Base-by-base conservation (phyloP, 2,797 vertebrate species). In the Acrossocheilus wenchowensis region DNA sequence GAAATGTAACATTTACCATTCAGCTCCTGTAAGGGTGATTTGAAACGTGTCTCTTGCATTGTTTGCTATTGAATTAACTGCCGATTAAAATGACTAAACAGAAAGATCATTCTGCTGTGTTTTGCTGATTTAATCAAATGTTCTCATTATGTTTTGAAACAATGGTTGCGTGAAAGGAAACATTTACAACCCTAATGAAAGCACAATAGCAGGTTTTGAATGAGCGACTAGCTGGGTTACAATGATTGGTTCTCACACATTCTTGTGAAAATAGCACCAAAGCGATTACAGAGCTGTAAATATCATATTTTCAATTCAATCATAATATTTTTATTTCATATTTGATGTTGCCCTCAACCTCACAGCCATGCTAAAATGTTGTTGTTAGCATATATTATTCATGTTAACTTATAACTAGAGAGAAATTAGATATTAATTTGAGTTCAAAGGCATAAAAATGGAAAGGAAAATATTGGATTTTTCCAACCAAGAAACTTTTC, bases 141-240 rank as follows among this genome's bases (percentile, higher is more conserved):
- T 79, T 79, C 78, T 79, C 78, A 79, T 79, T 79, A 64, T 79
- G 57, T 43, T 79, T 43, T 79, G 75, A 60, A 78, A 78, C 75
- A n/a, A 78, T 60, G 57, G 57, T 45, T 79, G 57, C 39, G n/a
- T 79, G 78, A 79, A 79, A 64, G 78, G 78, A 62, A 64, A 64
- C 78, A 79, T 79, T 79, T 64, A 19, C 57, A 79, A 64, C 57
- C 39, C n/a, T 45, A 64, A 79, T 79, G 57, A 79, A 64, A 79
- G 12, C 78, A 64, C 36, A 79, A 79, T 78, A 60, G 34, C 14
- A 79, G 52, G 54, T 43, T 79, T 79, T 62, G 54, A 62, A 79
- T 62, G 39, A 71, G 39, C 10, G 69, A 23, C 39, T 68, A 41
- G 36, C 39, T 64, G 78, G 39, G 21, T 62, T 43, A 79, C 77